A percentile compares a stretch with the other conserved stretches of the same genome.
Conservation (phyloP, 2,888 invertebrate species). For the Synergus itoensis region DNA sequence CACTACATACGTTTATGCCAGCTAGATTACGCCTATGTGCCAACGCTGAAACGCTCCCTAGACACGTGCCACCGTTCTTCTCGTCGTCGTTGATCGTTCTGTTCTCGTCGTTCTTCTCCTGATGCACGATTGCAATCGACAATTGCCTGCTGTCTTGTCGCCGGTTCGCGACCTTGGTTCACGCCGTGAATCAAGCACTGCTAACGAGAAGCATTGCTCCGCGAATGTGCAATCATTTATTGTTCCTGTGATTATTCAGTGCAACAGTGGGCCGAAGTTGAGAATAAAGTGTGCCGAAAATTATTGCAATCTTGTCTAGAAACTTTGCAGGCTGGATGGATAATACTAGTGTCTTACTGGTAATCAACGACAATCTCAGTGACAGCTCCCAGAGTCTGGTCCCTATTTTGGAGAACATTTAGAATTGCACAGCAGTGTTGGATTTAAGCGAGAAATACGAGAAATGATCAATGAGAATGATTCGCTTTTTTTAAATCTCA, state of each 20-base stretch:
- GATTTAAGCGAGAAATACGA: too few relatives aligned
- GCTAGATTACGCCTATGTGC: conserved; percentile 37
- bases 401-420: too few relatives aligned
- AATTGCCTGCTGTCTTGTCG: background rate
- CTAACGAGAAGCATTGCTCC: background rate
- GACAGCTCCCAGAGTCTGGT: background rate
- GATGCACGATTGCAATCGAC: background rate
- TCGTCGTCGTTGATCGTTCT: background rate
- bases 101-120: background rate
- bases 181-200: background rate
- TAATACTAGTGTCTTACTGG: conserved; percentile 10
- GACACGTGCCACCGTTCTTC: conserved; percentile 29
- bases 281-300: conserved; percentile 26
- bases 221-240: background rate
- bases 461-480: too few relatives aligned
- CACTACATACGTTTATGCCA: background rate
- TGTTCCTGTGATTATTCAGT: conserved; percentile 23
- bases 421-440: too few relatives aligned
- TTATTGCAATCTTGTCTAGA: background rate
- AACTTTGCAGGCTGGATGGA: background rate
- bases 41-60: conserved; percentile 25
- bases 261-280: background rate
- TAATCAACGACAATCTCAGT: conserved; percentile 5
- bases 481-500: too few relatives aligned
- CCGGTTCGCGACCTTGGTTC: conserved; percentile 4